Evolutionary conservation across 2,888 invertebrate species (phyloP).

Genomic region (Agriopis leucophaearia): DNA sequence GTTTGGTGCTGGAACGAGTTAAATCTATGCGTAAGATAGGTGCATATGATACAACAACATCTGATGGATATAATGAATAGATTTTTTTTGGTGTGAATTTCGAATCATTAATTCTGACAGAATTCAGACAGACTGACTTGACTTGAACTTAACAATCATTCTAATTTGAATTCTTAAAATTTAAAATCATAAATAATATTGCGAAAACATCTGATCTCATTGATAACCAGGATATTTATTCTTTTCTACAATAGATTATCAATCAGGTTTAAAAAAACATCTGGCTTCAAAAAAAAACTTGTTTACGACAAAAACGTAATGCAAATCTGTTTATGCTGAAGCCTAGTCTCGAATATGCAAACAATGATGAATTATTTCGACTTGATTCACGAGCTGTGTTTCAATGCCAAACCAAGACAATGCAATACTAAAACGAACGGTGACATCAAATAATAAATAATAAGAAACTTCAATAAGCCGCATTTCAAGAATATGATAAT

Average conservation of each 20-base stretch:
- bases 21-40: slow-evolving; percentile 3
- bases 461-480: slow-evolving; percentile 40
- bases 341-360: slow-evolving; percentile 15
- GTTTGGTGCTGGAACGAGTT: slow-evolving; percentile 90
- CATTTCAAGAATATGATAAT: slow-evolving; percentile 32
- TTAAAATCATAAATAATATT: not conserved
- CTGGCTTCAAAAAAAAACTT: not conserved
- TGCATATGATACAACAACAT: not conserved
- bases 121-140: too few species aligned
- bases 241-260: not conserved
- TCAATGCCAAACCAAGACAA: slow-evolving; percentile 48
- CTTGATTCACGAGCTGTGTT: slow-evolving; percentile 45
- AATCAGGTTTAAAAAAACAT: not conserved
- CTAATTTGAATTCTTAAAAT: too few species aligned
- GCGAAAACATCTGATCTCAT: too few species aligned
- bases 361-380: slow-evolving; percentile 33
- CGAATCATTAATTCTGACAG: too few species aligned
- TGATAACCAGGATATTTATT: too few species aligned
- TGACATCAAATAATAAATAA: slow-evolving; percentile 46
- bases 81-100: not conserved
- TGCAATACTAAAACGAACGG: slow-evolving; percentile 42
- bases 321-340: slow-evolving; percentile 9
- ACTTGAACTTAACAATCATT: too few species aligned
- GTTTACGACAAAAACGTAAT: not conserved
- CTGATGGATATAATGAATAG: not conserved